These are phyloP conservation scores for Drosophila setifemur DNA, from an alignment of 1,140 invertebrate genomes.

Conservation along the genomic window DNA sequence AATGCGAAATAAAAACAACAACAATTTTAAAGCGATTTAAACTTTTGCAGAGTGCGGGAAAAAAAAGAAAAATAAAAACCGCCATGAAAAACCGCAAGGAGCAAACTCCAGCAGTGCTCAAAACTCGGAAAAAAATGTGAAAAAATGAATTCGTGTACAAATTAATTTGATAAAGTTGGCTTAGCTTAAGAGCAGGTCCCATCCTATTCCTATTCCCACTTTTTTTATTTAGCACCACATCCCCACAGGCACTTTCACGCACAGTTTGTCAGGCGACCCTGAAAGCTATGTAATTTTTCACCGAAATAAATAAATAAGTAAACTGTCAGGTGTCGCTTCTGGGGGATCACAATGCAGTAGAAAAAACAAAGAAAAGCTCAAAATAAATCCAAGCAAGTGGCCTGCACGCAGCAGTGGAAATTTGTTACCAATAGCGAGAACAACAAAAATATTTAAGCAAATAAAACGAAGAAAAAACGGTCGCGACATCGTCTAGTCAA, in stretches of 20 bases:
- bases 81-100: no score
- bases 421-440: constrained; percentile 21
- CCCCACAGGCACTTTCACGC: constrained; percentile 26
- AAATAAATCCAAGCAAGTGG: constrained; percentile 21
- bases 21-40: no score
- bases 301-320: constrained; percentile 53
- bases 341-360: background rate
- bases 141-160: constrained; percentile 54
- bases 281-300: constrained; percentile 45
- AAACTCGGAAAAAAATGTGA: constrained; percentile 8
- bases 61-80: background rate
- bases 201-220: no score
- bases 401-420: constrained; percentile 23
- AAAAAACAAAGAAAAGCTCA: constrained; percentile 12
- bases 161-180: constrained; percentile 64
- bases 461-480: no score
- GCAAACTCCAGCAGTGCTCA: no score
- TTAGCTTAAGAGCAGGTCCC: constrained; percentile 21
- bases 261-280: constrained; percentile 19
- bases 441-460: background rate
- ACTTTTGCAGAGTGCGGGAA: constrained; percentile 6
- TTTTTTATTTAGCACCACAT: no score
- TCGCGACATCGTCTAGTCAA: no score
- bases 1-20: constrained; percentile 27
- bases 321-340: constrained; percentile 42